A percentile compares a stretch with the other conserved stretches of the same genome.
phyloP scores from a whole-genome alignment of 2,113 vertebrate genomes.

The Piaya cayana region DNA sequence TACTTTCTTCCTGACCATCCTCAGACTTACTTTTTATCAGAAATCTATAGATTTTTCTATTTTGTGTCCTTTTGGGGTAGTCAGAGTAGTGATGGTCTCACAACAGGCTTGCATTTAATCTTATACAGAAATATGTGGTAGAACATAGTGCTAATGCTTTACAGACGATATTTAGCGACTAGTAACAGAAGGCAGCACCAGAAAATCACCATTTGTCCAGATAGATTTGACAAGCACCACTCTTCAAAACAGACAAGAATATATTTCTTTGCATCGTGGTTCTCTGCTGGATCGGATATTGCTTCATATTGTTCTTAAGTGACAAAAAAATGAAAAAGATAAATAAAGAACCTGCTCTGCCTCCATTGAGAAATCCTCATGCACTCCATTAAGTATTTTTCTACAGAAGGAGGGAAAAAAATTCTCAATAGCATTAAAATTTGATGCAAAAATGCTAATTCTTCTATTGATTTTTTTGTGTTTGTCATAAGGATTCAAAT shows the following conservation, averaged over 20 bases:
- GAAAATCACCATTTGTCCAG: slow-evolving; percentile 43
- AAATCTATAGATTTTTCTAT: neutral
- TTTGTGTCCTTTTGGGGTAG: neutral
- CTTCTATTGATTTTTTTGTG: neutral
- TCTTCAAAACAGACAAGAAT: neutral
- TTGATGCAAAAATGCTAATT: neutral
- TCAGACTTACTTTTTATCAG: neutral
- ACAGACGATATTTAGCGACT: neutral
- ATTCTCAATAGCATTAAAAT: neutral
- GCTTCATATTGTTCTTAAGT: neutral
- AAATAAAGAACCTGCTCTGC: neutral
- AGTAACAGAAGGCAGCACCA: neutral
- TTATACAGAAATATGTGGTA: neutral
- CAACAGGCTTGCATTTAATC: neutral
- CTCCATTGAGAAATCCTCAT: neutral
- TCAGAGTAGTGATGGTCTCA: neutral
- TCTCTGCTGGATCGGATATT: neutral
- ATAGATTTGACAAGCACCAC: neutral
- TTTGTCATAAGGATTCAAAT: neutral
- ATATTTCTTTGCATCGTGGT: neutral
- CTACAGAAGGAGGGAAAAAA: neutral
- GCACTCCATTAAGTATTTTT: neutral
- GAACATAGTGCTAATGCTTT: neutral
- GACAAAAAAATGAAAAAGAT: neutral
- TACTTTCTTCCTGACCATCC: neutral